A percentile compares a stretch with the other conserved stretches of the same genome.
These are phyloP conservation scores for Gastracanthus pulcherrimus DNA, from an alignment of 2,888 invertebrate genomes.

Conservation along the genomic window DNA sequence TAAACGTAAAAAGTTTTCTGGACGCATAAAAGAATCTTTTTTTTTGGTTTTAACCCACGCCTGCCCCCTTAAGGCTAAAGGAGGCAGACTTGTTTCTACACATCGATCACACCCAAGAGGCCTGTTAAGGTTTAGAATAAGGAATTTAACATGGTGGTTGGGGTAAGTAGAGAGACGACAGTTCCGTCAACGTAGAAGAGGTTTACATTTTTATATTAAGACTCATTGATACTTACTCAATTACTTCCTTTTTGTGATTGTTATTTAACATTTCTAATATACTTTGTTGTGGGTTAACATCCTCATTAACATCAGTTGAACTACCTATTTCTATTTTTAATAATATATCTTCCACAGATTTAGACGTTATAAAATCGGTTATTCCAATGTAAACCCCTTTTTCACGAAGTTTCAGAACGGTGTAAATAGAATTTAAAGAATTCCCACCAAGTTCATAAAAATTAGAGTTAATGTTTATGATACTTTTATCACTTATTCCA, in stretches of 20 bases:
- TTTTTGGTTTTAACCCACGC: too few relatives aligned
- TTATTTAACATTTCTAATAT: constrained; percentile 80
- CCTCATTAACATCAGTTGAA: constrained; percentile 66
- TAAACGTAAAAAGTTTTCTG: too few relatives aligned
- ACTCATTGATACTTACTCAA: constrained; percentile 87
- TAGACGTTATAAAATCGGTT: constrained; percentile 88
- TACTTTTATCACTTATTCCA: constrained; percentile 82
- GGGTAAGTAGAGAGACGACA: too few relatives aligned
- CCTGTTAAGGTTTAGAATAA: too few relatives aligned
- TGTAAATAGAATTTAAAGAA: constrained; percentile 90
- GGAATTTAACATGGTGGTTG: too few relatives aligned
- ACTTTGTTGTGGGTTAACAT: constrained; percentile 74
- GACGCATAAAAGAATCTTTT: too few relatives aligned
- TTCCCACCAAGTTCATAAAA: constrained; percentile 93
- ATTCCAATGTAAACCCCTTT: constrained; percentile 89
- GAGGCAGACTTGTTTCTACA: too few relatives aligned
- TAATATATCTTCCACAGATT: constrained; percentile 85
- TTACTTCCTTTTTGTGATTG: constrained; percentile 83
- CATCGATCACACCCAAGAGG: too few relatives aligned
- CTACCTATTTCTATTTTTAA: constrained; percentile 79
- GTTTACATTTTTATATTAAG: too few relatives aligned
- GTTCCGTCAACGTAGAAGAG: too few relatives aligned
- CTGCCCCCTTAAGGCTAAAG: too few relatives aligned
- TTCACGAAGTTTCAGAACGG: constrained; percentile 87
- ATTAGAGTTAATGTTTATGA: constrained; percentile 83